Percentiles rank a stretch among this genome's conserved stretches.
Conservation (phyloP, 2,113 vertebrate genomes). For the Eonycteris spelaea region DNA sequence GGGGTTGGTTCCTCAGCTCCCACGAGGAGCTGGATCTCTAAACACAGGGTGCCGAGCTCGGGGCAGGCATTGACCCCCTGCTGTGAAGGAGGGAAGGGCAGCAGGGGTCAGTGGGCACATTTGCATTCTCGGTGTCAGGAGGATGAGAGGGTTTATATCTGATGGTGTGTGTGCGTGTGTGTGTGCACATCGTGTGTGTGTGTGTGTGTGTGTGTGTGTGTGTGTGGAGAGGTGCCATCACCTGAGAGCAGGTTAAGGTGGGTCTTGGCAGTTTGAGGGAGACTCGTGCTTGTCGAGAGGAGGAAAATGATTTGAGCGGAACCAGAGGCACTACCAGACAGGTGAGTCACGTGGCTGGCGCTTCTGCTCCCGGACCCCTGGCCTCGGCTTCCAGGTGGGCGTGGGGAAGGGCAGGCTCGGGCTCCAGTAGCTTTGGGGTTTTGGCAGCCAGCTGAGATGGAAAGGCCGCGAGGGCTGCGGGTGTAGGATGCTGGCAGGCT, state of each 20-base stretch:
- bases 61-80: rapidly evolving
- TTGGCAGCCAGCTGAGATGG: not conserved
- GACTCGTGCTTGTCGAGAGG: too few species aligned
- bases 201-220: too few species aligned
- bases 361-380: too few species aligned
- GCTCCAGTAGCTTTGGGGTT: not conserved
- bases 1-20: not conserved
- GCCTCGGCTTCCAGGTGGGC: not conserved
- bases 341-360: too few species aligned
- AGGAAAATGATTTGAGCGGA: not conserved
- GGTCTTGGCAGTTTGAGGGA: not conserved
- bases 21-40: not conserved
- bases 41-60: not conserved
- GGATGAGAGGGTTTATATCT: too few species aligned
- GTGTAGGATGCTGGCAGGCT: rapidly evolving
- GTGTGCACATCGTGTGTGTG: too few species aligned
- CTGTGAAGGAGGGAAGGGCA: not conserved
- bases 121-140: not conserved
- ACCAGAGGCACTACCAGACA: too few species aligned
- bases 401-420: too few species aligned
- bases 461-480: too few species aligned
- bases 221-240: too few species aligned
- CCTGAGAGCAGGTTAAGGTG: not conserved
- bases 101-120: too few species aligned
- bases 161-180: too few species aligned